Percentiles rank a stretch among this genome's conserved stretches.
phyloP scores from a whole-genome alignment of 2,888 invertebrate genomes.

The Chromoteleia sp. region DNA sequence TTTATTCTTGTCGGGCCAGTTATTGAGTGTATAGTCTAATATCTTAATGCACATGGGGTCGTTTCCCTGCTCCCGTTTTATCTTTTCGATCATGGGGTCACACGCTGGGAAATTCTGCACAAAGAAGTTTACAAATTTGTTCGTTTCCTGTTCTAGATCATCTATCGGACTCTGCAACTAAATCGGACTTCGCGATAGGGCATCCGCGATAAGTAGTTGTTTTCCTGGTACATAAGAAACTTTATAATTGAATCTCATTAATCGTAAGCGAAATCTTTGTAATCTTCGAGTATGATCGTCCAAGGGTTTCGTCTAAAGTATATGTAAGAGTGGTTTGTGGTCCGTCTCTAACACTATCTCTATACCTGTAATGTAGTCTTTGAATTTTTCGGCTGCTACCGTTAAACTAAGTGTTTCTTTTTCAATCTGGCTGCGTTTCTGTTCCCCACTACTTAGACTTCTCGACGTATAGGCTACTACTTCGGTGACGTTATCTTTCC shows the following conservation, averaged over 20 bases:
- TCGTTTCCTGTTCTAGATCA: constrained; percentile 6
- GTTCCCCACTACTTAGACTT: background rate
- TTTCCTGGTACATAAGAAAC: constrained; percentile 3
- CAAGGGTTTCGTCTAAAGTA: background rate
- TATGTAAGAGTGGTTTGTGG: constrained; percentile 12
- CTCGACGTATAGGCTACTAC: background rate
- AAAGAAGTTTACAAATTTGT: constrained; percentile 21
- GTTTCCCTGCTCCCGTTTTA: background rate
- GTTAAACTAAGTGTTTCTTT: constrained; percentile 26
- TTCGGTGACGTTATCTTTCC: background rate
- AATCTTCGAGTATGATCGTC: constrained; percentile 5
- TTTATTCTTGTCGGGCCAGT: constrained; percentile 17
- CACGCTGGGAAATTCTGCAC: constrained; percentile 7
- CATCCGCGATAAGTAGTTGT: constrained; percentile 7
- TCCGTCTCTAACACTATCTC: constrained; percentile 1
- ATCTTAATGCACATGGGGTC: background rate
- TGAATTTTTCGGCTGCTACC: constrained; percentile 7
- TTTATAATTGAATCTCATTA: constrained; percentile 13
- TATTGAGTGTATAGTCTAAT: background rate
- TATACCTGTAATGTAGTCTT: too few species aligned
- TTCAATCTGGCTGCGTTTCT: constrained; percentile 16
- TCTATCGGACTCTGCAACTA: background rate
- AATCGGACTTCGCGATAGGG: constrained; percentile 3
- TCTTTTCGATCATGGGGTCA: constrained; percentile 10
- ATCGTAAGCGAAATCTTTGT: constrained; percentile 2